These are phyloP conservation scores for Holothuria scabra DNA, from an alignment of 53 echinoderm and acorn worm genomes.

Conservation along the genomic window DNA sequence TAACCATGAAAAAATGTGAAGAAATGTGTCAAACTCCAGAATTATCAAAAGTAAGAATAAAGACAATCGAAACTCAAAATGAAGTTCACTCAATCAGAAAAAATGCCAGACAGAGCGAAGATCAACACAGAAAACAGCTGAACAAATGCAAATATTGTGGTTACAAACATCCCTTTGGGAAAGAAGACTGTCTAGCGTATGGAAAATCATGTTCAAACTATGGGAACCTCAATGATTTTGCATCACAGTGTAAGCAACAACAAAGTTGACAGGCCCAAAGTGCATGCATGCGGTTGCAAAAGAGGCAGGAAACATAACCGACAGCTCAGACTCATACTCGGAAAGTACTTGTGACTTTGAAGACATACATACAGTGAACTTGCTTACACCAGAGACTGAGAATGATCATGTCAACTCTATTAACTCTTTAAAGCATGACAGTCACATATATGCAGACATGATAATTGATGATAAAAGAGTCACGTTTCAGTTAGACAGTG, in stretches of 20 bases:
- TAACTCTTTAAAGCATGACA: conserved; percentile 21
- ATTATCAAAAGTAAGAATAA: conserved; percentile 25
- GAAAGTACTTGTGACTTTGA: conserved; percentile 33
- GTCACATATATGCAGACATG: conserved; percentile 47
- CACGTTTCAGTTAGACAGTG: conserved; percentile 69
- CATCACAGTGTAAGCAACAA: conserved; percentile 15
- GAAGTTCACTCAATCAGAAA: conserved; percentile 22
- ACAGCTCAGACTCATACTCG: background rate
- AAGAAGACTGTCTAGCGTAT: conserved; percentile 57
- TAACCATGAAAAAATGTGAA: conserved; percentile 42
- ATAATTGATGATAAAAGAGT: conserved; percentile 23
- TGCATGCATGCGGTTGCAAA: conserved; percentile 1
- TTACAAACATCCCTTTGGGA: conserved; percentile 20
- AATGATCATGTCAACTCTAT: background rate
- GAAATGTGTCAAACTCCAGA: conserved; percentile 37
- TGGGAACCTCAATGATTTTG: conserved; percentile 51
- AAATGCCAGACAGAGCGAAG: background rate
- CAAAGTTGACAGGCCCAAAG: background rate
- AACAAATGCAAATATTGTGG: conserved; percentile 52
- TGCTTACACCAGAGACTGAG: conserved; percentile 16
- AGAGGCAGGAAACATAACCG: background rate
- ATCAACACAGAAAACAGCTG: background rate
- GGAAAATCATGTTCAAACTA: conserved; percentile 46
- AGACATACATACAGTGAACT: conserved; percentile 29
- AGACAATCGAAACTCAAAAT: conserved; percentile 9